Base-by-base conservation (phyloP, 37 sponge, comb jelly and placozoan genomes). In the Dysidea cf. avara region DNA sequence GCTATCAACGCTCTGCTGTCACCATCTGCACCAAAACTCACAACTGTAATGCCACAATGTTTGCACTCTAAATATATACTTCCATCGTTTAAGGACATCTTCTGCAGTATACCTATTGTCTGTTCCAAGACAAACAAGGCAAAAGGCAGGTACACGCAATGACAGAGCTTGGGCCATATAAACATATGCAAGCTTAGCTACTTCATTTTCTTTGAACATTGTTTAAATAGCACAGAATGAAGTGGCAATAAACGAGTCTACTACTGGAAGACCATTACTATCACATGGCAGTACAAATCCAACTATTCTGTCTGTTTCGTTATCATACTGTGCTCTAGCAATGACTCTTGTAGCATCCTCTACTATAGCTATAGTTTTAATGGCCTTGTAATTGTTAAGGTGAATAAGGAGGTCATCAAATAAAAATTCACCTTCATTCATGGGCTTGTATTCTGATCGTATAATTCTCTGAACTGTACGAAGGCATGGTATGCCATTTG, bases 281-380 rank as follows among this genome's bases (percentile, higher is more conserved):
- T 61, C 51, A 38, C 62, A 60, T 74, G 75, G 75, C 31, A 74
- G 12, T 22, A 74, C 75, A 43, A 74, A 74, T 53, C 75, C 75
- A 22, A 74, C 75, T 5, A 38, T 28, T 21, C 62, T 60, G 52
- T 74, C 52, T 25, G 47, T 74, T 49, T 61, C 70, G 6, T 16
- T 39, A 18, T 74, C 49, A 28, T 74, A 74, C 30, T 74, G 47
- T 40, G 60, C 64, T 74, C 75, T 60, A 0, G 39, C 12, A 22
- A 57, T 40, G 16, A 74, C 43, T 13, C 72, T 16, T 34, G 72
- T 72, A 55, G 72, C 72, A 72, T 72, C 59, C 31, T 72, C 72
- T 39, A 30, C 63, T 3, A 74, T 26, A 24, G 50, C 32, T n/a
- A 74, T 22, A 28, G 38, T 31, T 2, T 24, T 13, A 14, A 62